Evolutionary conservation across 2,797 vertebrate genomes (phyloP).

Genomic region (Peromyscus melanophrys): DNA sequence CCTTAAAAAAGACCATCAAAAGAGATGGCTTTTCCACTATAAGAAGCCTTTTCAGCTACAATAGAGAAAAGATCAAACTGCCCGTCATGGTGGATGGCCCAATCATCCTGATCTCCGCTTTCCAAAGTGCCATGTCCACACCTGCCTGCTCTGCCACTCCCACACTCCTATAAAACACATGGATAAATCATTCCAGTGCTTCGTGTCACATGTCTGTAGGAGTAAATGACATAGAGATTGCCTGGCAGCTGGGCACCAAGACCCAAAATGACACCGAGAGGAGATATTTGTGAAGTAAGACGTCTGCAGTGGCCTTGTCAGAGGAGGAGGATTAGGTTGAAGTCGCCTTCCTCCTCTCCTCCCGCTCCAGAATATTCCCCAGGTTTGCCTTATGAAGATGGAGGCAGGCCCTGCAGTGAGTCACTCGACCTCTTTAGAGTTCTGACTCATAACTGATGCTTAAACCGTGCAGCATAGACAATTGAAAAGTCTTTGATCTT

Average conservation of each 20-base stretch:
- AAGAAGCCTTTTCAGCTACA: neutral
- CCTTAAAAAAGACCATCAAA: too few species aligned
- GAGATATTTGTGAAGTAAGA: neutral
- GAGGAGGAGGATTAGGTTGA: neutral
- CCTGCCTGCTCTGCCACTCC: neutral
- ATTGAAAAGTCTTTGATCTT: neutral
- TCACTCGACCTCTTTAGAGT: neutral
- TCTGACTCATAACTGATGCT: neutral
- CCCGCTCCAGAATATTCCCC: neutral
- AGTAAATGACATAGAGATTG: neutral
- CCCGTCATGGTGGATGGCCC: neutral
- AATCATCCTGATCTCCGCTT: neutral
- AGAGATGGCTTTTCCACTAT: neutral
- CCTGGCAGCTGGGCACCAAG: too few species aligned
- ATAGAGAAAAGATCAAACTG: neutral
- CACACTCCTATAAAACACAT: neutral
- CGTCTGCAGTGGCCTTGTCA: neutral
- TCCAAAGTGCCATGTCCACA: neutral
- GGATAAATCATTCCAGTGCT: neutral
- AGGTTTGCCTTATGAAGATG: neutral
- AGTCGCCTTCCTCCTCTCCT: neutral
- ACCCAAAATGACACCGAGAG: neutral
- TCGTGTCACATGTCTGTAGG: neutral
- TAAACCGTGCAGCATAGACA: neutral
- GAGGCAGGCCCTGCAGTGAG: neutral